These are phyloP conservation scores for Dermolepida albohirtum DNA, from an alignment of 2,888 invertebrate species.

Conservation along the genomic window DNA sequence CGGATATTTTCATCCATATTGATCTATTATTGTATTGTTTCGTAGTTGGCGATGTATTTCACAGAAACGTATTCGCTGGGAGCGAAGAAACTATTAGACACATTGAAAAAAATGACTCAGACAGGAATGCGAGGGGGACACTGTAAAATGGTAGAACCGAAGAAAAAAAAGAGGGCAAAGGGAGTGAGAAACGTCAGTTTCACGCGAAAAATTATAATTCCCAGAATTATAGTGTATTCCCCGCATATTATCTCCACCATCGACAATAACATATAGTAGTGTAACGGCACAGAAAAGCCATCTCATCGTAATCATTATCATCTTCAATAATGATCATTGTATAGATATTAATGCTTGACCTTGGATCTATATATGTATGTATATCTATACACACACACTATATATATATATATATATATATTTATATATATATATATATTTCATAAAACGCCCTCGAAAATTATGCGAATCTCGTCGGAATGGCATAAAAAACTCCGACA, in stretches of 20 bases:
- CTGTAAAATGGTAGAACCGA: constrained; percentile 8
- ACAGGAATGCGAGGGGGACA: not conserved
- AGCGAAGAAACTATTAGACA: constrained; percentile 20
- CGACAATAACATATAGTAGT: constrained; percentile 5
- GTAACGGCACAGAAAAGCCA: constrained; percentile 8
- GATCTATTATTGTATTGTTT: constrained; percentile 17
- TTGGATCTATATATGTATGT: constrained; percentile 8
- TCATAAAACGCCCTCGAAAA: constrained; percentile 47
- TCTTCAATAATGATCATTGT: constrained; percentile 36
- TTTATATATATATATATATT: constrained; percentile 33
- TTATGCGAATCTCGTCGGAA: constrained; percentile 46
- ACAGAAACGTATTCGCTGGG: constrained; percentile 17
- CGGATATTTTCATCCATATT: constrained; percentile 16
- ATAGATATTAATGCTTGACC: constrained; percentile 27
- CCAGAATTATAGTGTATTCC: constrained; percentile 17
- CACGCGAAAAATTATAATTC: constrained; percentile 28
- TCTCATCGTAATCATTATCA: constrained; percentile 31
- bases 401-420: too few species aligned
- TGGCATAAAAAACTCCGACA: constrained; percentile 45
- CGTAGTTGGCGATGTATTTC: constrained; percentile 7
- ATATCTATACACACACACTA: too few species aligned
- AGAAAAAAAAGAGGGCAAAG: constrained; percentile 8
- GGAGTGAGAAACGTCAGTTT: constrained; percentile 26
- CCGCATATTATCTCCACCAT: constrained; percentile 18
- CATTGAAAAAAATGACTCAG: constrained; percentile 33